Percentiles rank a stretch among this genome's conserved stretches.
Conservation (phyloP, 2,888 invertebrate genomes). For the Drosophila lacicola region DNA sequence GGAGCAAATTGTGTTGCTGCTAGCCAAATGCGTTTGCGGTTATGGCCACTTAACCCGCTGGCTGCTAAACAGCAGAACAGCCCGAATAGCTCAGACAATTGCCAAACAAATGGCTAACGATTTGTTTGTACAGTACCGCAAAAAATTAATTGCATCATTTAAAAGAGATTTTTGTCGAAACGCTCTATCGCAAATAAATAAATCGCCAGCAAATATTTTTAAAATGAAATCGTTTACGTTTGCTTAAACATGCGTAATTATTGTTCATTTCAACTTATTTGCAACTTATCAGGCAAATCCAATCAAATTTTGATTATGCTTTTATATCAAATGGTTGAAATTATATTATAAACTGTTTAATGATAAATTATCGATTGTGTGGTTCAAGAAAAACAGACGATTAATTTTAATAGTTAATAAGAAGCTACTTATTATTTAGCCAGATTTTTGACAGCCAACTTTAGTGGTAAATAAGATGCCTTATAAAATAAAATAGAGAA, state of each 20-base stretch:
- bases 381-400: no score
- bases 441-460: not conserved
- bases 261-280: constrained; percentile 1
- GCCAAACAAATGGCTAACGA: constrained; percentile 53
- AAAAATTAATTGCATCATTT: constrained; percentile 72
- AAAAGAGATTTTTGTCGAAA: constrained; percentile 40
- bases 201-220: constrained; percentile 6
- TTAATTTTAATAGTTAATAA: not conserved
- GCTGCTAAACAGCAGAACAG: not conserved
- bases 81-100: constrained; percentile 23
- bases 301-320: not conserved
- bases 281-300: not conserved
- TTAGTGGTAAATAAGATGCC: not conserved
- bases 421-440: no score
- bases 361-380: not conserved
- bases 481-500: no score
- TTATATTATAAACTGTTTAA: not conserved
- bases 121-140: constrained; percentile 34
- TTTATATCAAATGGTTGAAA: no score
- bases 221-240: not conserved
- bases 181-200: constrained; percentile 5
- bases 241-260: not conserved
- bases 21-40: constrained; percentile 8
- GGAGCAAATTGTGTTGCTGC: not conserved
- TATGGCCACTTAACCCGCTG: constrained; percentile 37